Evolutionary conservation across 2,113 vertebrate species (phyloP).

Genomic region (Leptocoma aspasia): DNA sequence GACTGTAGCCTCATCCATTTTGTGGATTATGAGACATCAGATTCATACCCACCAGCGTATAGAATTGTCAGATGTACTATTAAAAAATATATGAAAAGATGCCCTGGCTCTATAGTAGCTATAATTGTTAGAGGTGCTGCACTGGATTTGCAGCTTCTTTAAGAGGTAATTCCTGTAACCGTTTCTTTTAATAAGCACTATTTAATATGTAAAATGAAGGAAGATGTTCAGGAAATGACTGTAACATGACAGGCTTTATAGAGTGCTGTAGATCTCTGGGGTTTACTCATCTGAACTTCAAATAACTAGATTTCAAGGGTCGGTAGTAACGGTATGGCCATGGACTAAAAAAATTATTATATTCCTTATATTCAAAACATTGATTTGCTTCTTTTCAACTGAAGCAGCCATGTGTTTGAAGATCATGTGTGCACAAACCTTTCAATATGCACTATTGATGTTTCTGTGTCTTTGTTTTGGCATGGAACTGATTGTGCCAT

Average conservation of each 20-base stretch:
- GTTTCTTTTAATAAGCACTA: conserved; percentile 7
- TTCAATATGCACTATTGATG: not conserved
- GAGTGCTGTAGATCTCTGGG: not conserved
- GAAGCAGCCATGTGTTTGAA: not conserved
- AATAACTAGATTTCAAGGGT: not conserved
- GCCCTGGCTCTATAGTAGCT: not conserved
- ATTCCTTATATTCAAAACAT: not conserved
- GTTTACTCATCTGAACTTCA: not conserved
- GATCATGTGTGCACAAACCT: not conserved
- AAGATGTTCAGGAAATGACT: not conserved
- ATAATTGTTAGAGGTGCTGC: not conserved
- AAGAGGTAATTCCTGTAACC: not conserved
- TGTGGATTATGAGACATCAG: not conserved
- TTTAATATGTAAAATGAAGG: not conserved
- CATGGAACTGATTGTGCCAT: not conserved
- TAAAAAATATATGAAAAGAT: not conserved
- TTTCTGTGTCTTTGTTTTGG: not conserved
- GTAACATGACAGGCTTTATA: not conserved
- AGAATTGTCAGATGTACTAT: not conserved
- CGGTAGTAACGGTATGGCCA: not conserved
- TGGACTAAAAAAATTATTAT: not conserved
- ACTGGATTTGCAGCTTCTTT: conserved; percentile 6
- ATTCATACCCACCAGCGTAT: not conserved
- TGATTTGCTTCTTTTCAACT: not conserved
- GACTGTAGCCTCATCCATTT: not conserved